Conservation (phyloP, 2,797 vertebrate species). For the Lacerta viridis region DNA sequence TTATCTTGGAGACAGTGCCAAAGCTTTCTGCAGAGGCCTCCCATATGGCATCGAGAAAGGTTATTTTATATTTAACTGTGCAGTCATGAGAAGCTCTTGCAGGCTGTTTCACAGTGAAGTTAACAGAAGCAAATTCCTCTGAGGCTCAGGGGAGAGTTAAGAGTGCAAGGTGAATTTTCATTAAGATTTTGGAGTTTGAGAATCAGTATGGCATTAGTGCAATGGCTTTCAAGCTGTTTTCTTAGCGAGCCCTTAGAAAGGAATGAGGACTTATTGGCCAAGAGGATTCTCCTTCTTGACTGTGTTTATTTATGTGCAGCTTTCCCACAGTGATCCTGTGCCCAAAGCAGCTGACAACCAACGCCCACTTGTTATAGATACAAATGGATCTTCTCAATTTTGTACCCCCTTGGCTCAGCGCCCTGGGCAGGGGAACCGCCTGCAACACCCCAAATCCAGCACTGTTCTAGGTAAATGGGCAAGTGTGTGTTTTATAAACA, state of each 20-base stretch:
- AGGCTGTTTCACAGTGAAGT: slow-evolving; percentile 44
- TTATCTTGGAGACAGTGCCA: slow-evolving; percentile 56
- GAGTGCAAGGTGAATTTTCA: background rate
- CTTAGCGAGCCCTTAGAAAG: background rate
- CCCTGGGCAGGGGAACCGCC: too few species aligned
- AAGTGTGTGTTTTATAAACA: background rate
- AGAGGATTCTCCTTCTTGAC: background rate
- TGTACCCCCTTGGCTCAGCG: too few species aligned
- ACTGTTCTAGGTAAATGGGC: background rate
- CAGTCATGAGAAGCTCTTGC: slow-evolving; percentile 41
- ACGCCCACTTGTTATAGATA: too few species aligned
- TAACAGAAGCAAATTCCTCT: slow-evolving; percentile 38
- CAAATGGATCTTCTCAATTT: too few species aligned
- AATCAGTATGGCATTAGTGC: background rate
- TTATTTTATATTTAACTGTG: slow-evolving; percentile 56
- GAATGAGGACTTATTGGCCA: background rate
- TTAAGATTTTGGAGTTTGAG: background rate
- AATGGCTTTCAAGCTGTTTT: background rate
- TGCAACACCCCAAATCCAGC: too few species aligned
- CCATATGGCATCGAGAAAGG: slow-evolving; percentile 57
- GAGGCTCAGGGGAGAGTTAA: background rate
- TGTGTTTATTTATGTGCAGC: background rate
- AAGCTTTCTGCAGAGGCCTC: slow-evolving; percentile 58
- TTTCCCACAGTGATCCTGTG: too few species aligned
- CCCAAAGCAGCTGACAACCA: too few species aligned